These are phyloP conservation scores for Argopecten irradians DNA, from an alignment of 1,140 invertebrate species.

Conservation along the genomic window DNA sequence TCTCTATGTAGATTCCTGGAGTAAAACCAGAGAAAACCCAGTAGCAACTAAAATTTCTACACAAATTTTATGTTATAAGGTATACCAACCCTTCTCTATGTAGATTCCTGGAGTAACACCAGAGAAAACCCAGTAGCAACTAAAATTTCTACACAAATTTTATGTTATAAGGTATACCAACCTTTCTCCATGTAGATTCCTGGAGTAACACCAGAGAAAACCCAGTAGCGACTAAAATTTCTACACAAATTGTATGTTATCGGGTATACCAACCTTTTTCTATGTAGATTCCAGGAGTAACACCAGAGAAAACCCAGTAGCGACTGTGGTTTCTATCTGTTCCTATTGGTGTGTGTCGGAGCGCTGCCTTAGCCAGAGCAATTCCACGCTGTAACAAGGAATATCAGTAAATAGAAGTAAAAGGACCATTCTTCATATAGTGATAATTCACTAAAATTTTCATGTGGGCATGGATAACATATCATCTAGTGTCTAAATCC, in stretches of 20 bases:
- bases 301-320: slow-evolving; percentile 77
- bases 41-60: too few relatives aligned
- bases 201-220: slow-evolving; percentile 72
- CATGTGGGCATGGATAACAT: background rate
- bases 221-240: too few relatives aligned
- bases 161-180: too few relatives aligned
- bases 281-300: slow-evolving; percentile 76
- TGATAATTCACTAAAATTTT: background rate
- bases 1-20: too few relatives aligned
- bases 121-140: too few relatives aligned
- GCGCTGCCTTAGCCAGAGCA: slow-evolving; percentile 65
- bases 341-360: slow-evolving; percentile 74
- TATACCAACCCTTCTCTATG: too few relatives aligned
- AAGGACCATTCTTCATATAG: background rate
- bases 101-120: too few relatives aligned
- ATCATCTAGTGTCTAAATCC: background rate
- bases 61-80: too few relatives aligned
- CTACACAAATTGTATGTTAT: too few relatives aligned
- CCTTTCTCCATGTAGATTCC: too few relatives aligned
- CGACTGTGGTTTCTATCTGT: slow-evolving; percentile 76
- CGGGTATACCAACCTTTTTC: slow-evolving; percentile 68
- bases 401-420: background rate
- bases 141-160: too few relatives aligned
- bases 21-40: too few relatives aligned
- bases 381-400: slow-evolving; percentile 67